Evolutionary conservation across 2,113 vertebrate genomes (phyloP).

Genomic region (Haemorhous mexicanus): DNA sequence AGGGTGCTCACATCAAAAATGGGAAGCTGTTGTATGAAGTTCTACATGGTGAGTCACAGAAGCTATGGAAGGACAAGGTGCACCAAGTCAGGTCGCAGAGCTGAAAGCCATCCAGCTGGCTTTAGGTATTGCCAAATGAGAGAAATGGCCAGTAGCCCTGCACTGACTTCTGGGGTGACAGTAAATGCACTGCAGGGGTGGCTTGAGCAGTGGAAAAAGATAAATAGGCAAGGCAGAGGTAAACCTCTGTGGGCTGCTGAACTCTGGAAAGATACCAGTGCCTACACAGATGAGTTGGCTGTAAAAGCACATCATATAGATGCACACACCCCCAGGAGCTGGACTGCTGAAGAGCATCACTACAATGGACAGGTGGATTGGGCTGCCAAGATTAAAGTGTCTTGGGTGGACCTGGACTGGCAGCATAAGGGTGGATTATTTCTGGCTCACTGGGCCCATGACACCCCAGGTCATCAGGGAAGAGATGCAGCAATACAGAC

Average conservation of each 20-base stretch:
- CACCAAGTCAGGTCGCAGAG: not conserved
- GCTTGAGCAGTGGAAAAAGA: not conserved
- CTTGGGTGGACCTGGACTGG: not conserved
- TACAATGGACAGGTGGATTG: not conserved
- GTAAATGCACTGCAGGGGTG: not conserved
- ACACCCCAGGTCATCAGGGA: not conserved
- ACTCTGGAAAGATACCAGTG: not conserved
- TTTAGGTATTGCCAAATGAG: not conserved
- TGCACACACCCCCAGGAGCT: fast-evolving
- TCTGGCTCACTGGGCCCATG: not conserved
- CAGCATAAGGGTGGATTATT: not conserved
- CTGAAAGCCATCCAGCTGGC: not conserved
- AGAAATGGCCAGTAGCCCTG: not conserved
- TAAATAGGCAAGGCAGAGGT: not conserved
- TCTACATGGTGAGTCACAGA: not conserved
- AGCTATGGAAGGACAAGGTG: not conserved
- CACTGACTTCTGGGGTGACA: fast-evolving
- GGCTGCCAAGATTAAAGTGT: too few relatives aligned
- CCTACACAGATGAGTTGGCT: not conserved
- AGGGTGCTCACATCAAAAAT: not conserved
- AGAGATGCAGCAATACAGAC: not conserved
- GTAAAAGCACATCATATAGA: fast-evolving
- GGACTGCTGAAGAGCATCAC: not conserved
- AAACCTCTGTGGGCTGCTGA: not conserved
- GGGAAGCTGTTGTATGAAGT: not conserved